Evolutionary conservation across 35 echinoderm and acorn worm genomes (phyloP), one percentile per base, ranked within the genome.

Genomic region (Amphiura filiformis): DNA sequence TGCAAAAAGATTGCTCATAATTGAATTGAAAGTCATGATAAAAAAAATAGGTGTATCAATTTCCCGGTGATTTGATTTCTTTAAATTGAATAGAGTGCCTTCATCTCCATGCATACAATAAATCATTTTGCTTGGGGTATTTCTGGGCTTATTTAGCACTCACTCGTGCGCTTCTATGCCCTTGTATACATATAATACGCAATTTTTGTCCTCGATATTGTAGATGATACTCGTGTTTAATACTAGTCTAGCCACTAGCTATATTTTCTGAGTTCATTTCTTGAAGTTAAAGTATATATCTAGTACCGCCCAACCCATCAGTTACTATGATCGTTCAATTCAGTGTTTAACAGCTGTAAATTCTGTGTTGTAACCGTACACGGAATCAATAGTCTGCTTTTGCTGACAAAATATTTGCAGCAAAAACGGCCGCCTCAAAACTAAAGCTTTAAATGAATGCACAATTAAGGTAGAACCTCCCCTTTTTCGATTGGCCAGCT

Each of bases 341-440:
- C 49, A 85, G 65, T 85, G 83, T 85, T 70, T 70, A 85, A 85
- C 83, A 85, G 83, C 83, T 85, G 83, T 85, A 85, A 85, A 85
- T 47, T 56, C 65, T 56, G 52, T 64, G 83, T 85, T 35, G 83
- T 65, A 85, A 85, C 39, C 83, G 49, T 65, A 85, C 28, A 85
- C 83, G 64, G 44, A 85, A 85, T 85, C 83, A 85, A 85, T 85
- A 85, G n/a, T 31, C 35, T 70, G 83, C 83, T 61, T 70, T 85
- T 37, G 52, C 83, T 85, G 83, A 85, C 83, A 65, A 85, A 85
- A 85, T 85, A 85, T 85, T 85, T 85, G 83, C 83, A 37, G 56
- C 83, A 37, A 65, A 85, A 85, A 85, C 56, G 83, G 83, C 52
- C 83, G 83, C 49, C 52, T 85, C 49, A 85, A 85, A 85, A 85